Conservation (phyloP, 1,140 invertebrate genomes). For the Anastrepha ludens region DNA sequence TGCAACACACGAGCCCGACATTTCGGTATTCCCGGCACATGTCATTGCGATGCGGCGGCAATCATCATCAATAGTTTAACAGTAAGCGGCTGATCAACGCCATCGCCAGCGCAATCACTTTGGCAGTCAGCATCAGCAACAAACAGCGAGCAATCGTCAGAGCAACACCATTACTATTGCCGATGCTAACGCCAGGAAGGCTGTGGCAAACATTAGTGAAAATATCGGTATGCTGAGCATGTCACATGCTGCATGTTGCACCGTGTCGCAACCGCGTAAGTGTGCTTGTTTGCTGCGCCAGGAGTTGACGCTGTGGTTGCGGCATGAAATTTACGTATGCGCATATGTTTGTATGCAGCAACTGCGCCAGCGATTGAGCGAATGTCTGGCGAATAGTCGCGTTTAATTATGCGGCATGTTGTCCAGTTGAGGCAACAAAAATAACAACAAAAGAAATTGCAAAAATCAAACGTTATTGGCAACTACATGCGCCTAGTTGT, state of each 20-base stretch:
- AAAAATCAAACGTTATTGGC: neutral
- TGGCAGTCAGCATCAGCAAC: neutral
- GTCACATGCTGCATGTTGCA: neutral
- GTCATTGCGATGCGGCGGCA: slow-evolving; percentile 1
- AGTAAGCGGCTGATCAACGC: slow-evolving; percentile 26
- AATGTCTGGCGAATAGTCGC: slow-evolving; percentile 43
- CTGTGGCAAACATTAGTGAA: neutral
- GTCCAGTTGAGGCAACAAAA: neutral
- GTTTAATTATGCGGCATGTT: slow-evolving; percentile 50
- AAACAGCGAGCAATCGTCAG: neutral
- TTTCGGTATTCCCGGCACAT: slow-evolving; percentile 48
- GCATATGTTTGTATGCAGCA: neutral
- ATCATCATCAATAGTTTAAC: slow-evolving; percentile 21
- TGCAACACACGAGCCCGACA: slow-evolving; percentile 1
- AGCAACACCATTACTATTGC: neutral
- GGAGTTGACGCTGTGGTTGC: neutral
- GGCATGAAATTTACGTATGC: neutral
- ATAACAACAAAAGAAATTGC: neutral
- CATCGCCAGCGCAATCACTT: neutral
- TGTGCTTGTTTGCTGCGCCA: neutral
- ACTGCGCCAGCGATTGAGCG: slow-evolving; percentile 36
- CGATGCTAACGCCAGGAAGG: neutral
- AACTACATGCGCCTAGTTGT: slow-evolving; percentile 7
- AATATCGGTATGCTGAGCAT: slow-evolving; percentile 36
- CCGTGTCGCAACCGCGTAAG: neutral